phyloP scores from a whole-genome alignment of 2,797 vertebrate species.

The Craterocephalus amniculus region DNA sequence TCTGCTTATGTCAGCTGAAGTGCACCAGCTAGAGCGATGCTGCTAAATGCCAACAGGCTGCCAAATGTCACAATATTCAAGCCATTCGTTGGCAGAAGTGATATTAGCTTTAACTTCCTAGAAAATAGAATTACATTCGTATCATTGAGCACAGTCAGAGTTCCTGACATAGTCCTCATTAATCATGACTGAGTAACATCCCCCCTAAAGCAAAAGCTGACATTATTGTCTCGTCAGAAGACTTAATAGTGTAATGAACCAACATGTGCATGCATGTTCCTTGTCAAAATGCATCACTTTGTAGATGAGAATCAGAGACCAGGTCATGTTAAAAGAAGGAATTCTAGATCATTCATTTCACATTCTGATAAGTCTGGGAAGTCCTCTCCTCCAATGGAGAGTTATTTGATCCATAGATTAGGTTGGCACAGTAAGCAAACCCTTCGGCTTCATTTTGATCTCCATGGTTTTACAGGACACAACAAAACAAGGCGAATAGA shows the following conservation, averaged over 20 bases:
- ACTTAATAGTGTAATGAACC: constrained; percentile 15
- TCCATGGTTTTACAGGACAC: background rate
- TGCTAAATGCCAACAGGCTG: constrained; percentile 29
- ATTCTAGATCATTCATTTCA: constrained; percentile 11
- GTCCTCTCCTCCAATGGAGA: too few species aligned
- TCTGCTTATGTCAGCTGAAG: constrained; percentile 8
- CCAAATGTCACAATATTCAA: constrained; percentile 36
- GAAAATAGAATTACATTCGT: background rate
- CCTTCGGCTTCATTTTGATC: background rate
- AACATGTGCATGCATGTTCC: background rate
- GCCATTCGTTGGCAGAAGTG: too few species aligned
- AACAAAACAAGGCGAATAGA: constrained; percentile 22
- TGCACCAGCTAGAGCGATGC: background rate
- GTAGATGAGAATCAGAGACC: too few species aligned
- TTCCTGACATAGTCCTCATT: background rate
- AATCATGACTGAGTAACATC: background rate
- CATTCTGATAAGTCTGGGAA: too few species aligned
- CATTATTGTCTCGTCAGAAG: background rate
- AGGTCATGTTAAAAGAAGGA: background rate
- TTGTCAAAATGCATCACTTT: background rate
- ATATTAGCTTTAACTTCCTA: background rate
- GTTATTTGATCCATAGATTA: constrained; percentile 17
- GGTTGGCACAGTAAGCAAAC: constrained; percentile 23
- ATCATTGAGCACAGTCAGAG: background rate
- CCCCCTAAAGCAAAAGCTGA: background rate